These are phyloP conservation scores for Dasysyrphus albostriatus DNA, from an alignment of 2,888 invertebrate genomes.

Conservation along the genomic window DNA sequence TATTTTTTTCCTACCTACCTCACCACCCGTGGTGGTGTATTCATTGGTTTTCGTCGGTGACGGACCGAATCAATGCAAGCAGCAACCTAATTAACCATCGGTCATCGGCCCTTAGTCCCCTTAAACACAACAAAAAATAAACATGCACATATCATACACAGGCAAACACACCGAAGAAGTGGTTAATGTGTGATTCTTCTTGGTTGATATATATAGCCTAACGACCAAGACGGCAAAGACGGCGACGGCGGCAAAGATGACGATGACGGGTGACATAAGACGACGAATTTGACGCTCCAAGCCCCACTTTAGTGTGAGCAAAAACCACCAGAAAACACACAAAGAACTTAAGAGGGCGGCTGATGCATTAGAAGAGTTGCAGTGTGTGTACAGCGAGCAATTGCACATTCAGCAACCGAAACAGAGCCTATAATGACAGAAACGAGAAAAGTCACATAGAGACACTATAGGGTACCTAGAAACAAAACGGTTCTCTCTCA, in stretches of 20 bases:
- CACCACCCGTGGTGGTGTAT: slow-evolving; percentile 27
- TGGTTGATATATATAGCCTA: slow-evolving; percentile 23
- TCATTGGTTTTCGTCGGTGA: slow-evolving; percentile 51
- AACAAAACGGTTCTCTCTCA: slow-evolving; percentile 65
- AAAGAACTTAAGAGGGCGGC: slow-evolving; percentile 60
- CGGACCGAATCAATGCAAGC: slow-evolving; percentile 75
- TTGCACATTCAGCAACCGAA: slow-evolving; percentile 43
- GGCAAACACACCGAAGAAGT: slow-evolving; percentile 36
- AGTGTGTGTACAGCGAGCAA: slow-evolving; percentile 23
- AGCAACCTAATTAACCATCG: slow-evolving; percentile 75
- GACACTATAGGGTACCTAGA: slow-evolving; percentile 36
- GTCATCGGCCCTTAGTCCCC: slow-evolving; percentile 73
- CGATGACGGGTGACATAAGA: slow-evolving; percentile 79
- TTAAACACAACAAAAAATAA: slow-evolving; percentile 25
- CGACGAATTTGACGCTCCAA: slow-evolving; percentile 79
- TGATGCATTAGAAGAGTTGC: slow-evolving; percentile 34
- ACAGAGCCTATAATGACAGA: slow-evolving; percentile 33
- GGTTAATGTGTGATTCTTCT: slow-evolving; percentile 55
- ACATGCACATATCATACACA: slow-evolving; percentile 20
- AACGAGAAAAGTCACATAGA: slow-evolving; percentile 32
- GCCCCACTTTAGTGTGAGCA: slow-evolving; percentile 32
- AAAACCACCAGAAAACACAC: slow-evolving; percentile 29
- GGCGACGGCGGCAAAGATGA: slow-evolving; percentile 72
- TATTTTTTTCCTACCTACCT: slow-evolving; percentile 30
- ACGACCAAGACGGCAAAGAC: slow-evolving; percentile 75